These are phyloP conservation scores for Euwallacea similis DNA, from an alignment of 1,140 invertebrate genomes.

Conservation along the genomic window DNA sequence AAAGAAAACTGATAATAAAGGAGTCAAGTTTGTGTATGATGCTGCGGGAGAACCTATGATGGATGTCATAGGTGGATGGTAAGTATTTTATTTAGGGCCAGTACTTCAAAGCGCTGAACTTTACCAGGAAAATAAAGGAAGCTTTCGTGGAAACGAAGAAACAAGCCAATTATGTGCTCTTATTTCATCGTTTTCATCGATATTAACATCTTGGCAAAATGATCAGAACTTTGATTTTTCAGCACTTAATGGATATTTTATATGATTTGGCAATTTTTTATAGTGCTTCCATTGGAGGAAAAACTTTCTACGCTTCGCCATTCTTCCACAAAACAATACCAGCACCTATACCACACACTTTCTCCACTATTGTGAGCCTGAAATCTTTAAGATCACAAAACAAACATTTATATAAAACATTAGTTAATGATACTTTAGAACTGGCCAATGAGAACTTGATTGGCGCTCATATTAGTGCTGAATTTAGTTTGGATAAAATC, in stretches of 20 bases:
- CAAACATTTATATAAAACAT: conserved; percentile 46
- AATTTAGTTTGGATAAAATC: conserved; percentile 55
- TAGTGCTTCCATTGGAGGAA: conserved; percentile 56
- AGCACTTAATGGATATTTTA: too few relatives aligned
- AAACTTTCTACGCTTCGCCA: conserved; percentile 56
- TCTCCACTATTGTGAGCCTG: conserved; percentile 44
- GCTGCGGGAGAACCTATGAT: conserved; percentile 61
- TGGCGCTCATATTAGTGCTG: conserved; percentile 56
- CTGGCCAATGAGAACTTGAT: conserved; percentile 57
- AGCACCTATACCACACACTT: conserved; percentile 42
- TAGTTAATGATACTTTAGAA: conserved; percentile 58
- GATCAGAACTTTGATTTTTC: conserved; percentile 10
- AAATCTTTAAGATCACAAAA: conserved; percentile 45
- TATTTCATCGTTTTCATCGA: too few relatives aligned
- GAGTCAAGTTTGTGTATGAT: conserved; percentile 61
- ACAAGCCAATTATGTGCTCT: too few relatives aligned
- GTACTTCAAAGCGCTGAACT: conserved; percentile 2
- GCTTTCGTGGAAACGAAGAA: too few relatives aligned
- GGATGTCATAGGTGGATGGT: conserved; percentile 56
- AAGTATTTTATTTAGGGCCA: conserved; percentile 32
- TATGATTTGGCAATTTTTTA: conserved; percentile 27
- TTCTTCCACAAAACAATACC: conserved; percentile 42
- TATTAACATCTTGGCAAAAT: too few relatives aligned
- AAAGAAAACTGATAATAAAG: conserved; percentile 57
- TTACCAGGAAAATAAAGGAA: too few relatives aligned